These are phyloP conservation scores for Leptoteleia sp. DNA, from an alignment of 1,140 invertebrate species.

Conservation along the genomic window DNA sequence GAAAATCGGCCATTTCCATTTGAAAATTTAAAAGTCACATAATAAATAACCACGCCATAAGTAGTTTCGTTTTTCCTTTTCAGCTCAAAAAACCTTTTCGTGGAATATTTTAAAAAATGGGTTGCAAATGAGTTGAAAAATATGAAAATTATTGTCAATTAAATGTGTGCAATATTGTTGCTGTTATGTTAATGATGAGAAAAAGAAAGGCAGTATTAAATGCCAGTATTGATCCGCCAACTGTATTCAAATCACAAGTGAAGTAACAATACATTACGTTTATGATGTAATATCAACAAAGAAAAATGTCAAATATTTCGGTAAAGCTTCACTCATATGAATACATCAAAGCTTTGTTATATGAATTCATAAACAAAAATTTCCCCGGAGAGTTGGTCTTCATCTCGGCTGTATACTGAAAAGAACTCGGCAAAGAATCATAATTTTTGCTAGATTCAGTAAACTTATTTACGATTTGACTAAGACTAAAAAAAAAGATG, in stretches of 20 bases:
- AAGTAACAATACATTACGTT: slow-evolving; percentile 19
- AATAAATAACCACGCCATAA: too few species aligned
- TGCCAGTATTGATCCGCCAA: slow-evolving; percentile 5
- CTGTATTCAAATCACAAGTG: slow-evolving; percentile 9
- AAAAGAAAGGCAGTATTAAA: slow-evolving; percentile 3
- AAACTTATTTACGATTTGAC: slow-evolving; percentile 10
- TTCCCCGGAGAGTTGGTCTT: slow-evolving; percentile 32
- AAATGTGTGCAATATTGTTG: too few species aligned
- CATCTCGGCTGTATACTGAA: slow-evolving; percentile 10
- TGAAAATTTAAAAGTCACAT: too few species aligned
- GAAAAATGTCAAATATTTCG: slow-evolving; percentile 17
- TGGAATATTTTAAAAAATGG: too few species aligned
- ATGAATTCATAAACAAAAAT: slow-evolving; percentile 47
- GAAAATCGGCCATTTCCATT: too few species aligned
- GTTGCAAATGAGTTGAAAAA: too few species aligned
- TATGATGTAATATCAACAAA: slow-evolving; percentile 21
- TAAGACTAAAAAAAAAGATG: slow-evolving; percentile 2
- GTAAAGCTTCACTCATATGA: slow-evolving; percentile 39
- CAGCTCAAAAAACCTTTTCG: too few species aligned
- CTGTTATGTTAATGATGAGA: too few species aligned
- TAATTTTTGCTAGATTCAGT: slow-evolving; percentile 21
- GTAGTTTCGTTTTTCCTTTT: too few species aligned
- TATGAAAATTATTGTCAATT: too few species aligned
- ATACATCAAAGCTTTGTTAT: slow-evolving; percentile 51
- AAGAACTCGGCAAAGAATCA: slow-evolving; percentile 17